Conservation (phyloP, 2,113 vertebrate genomes). For the Motacilla tschutschensis region DNA sequence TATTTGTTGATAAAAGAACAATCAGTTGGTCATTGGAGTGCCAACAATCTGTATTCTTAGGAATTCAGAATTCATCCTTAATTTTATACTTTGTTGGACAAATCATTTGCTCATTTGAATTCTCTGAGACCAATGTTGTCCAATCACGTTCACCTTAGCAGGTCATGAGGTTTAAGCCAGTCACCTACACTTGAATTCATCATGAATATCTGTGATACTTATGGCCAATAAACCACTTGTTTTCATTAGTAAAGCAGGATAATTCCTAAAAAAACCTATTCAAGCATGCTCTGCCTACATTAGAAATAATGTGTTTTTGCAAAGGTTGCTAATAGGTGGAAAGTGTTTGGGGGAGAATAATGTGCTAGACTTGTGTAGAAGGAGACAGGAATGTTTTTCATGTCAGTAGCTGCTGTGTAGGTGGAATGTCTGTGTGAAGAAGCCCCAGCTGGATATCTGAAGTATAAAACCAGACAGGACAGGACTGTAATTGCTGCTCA, state of each 20-base stretch:
- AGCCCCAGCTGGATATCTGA: neutral
- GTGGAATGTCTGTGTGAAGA: neutral
- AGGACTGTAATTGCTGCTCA: neutral
- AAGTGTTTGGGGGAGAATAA: neutral
- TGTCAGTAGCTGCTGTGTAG: neutral
- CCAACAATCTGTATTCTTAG: neutral
- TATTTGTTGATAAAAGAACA: neutral
- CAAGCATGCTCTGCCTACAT: rapidly evolving
- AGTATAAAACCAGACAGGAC: neutral
- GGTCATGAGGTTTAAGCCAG: neutral
- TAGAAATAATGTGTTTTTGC: neutral
- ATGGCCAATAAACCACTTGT: neutral
- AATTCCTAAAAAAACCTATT: neutral
- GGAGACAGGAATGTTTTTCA: neutral
- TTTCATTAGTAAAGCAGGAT: neutral
- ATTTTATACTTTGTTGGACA: neutral
- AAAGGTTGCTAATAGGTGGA: neutral
- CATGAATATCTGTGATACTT: neutral
- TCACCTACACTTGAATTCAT: neutral
- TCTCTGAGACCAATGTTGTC: neutral
- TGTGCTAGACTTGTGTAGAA: rapidly evolving
- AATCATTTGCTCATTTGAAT: neutral
- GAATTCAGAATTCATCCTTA: neutral
- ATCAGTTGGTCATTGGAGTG: neutral
- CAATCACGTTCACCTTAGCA: neutral